Base-by-base conservation (phyloP, 1,140 invertebrate genomes). In the Choristoneura fumiferana region DNA sequence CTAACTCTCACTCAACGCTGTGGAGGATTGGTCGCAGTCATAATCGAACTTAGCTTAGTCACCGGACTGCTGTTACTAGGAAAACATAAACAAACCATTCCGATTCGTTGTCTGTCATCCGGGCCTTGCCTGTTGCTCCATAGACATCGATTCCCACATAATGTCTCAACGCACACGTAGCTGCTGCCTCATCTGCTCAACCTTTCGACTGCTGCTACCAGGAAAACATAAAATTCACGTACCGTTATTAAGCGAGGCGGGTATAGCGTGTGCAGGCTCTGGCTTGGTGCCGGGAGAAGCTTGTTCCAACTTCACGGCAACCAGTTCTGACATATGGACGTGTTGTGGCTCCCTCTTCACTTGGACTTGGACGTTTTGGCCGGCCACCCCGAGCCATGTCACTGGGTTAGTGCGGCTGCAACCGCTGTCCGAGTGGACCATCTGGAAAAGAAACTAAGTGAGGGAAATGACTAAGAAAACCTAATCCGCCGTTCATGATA, bases 331-430 rank as follows among this genome's bases (percentile, higher is more conserved):
- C 36, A 87, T 52, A 63, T 83, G 77, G 52, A 84, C 36, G 65
- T 80, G 78, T 53, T 78, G 81, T 0, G 89, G 89, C 57, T 90
- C 89, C 8, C 84, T 59, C 55, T 90, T 90, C 57, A 90, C 87
- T 57, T 88, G 85, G 8, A 89, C 84, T 17, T 81, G 80, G 5
- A 86, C 66, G 61, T 77, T 81, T 43, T 79, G 78, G 0, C 81
- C 81, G 5, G 74, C 73, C 54, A 86, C 76, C n/a, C 82, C 84
- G 8, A 87, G 68, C 91, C 91, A 92, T 10, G 91, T 86, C 13
- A 92, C 86, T 0, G 91, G 91, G 71, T 92, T 92, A 4, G 91
- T 92, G 22, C 91, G 78, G 67, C 91, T 92, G 72, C 91, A 92
- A 0, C 87, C 89, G 58, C 85, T 79, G 52, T 81, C 81, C 6